Percentiles rank a stretch among this genome's conserved stretches.
These are phyloP conservation scores for Phalacrocorax brasilianus DNA, from an alignment of 2,113 vertebrate species.

Conservation along the genomic window DNA sequence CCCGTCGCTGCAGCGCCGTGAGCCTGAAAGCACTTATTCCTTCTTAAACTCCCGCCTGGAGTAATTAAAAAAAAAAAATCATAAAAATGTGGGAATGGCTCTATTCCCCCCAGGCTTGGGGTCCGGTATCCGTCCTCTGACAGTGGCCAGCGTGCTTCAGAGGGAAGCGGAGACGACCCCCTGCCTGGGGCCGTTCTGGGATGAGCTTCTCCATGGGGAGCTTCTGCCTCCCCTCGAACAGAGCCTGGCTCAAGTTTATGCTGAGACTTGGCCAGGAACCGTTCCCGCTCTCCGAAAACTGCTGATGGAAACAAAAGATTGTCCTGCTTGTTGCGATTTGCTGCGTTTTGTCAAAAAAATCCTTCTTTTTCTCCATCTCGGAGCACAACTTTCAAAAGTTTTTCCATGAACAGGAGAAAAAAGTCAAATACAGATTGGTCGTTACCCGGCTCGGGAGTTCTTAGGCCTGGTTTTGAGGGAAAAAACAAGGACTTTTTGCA, in stretches of 20 bases:
- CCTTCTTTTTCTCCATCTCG: not conserved
- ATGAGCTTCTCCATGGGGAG: not conserved
- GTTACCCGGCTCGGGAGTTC: not conserved
- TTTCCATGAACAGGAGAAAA: not conserved
- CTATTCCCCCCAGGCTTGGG: not conserved
- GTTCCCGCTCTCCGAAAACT: not conserved
- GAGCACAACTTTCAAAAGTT: not conserved
- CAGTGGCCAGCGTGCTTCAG: not conserved
- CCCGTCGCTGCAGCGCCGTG: not conserved
- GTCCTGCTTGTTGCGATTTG: not conserved
- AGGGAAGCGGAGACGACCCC: not conserved
- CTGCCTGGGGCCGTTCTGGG: not conserved
- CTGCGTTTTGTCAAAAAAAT: not conserved
- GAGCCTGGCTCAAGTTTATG: not conserved
- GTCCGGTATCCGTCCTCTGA: rapidly evolving
- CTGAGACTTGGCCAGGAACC: not conserved
- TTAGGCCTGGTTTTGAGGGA: not conserved
- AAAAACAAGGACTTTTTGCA: not conserved
- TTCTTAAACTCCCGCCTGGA: not conserved
- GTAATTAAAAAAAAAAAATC: not conserved
- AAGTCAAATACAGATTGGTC: rapidly evolving
- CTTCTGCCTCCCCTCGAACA: not conserved
- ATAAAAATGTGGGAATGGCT: not conserved
- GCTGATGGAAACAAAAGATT: not conserved
- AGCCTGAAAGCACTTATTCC: not conserved